phyloP scores from a whole-genome alignment of 2,797 vertebrate genomes.

The Bovichtus diacanthus region DNA sequence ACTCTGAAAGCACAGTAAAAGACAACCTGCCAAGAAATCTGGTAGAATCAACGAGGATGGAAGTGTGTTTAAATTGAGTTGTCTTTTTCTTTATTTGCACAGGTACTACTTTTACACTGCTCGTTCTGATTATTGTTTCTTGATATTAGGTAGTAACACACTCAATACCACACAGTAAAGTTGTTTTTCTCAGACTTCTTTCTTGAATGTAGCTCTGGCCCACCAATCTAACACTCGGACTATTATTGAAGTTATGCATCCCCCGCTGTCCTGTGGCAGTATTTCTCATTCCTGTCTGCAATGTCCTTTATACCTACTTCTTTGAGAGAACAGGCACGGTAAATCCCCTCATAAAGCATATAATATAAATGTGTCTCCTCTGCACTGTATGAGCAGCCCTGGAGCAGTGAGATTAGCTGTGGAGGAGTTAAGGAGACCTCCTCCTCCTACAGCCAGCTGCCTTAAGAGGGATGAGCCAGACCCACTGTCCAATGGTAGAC shows the following conservation, averaged over 20 bases:
- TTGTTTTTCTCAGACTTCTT: conserved; percentile 8
- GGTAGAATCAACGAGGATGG: conserved; percentile 42
- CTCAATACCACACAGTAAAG: not conserved
- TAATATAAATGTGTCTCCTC: conserved; percentile 61
- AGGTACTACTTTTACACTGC: not conserved
- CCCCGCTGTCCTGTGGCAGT: conserved; percentile 18
- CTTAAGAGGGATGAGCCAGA: conserved; percentile 79
- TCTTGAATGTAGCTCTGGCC: conserved; percentile 1
- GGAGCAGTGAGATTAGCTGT: conserved; percentile 77
- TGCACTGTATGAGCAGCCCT: conserved; percentile 63
- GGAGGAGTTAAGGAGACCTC: conserved; percentile 74
- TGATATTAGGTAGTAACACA: not conserved
- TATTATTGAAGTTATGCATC: conserved; percentile 21
- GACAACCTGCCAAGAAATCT: conserved; percentile 68
- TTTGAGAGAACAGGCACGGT: conserved; percentile 45
- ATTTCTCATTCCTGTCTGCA: conserved; percentile 48
- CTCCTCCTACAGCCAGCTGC: conserved; percentile 55
- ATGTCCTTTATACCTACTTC: conserved; percentile 59
- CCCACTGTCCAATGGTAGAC: conserved; percentile 77
- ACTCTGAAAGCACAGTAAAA: conserved; percentile 75
- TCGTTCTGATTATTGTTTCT: not conserved
- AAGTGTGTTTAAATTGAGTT: conserved; percentile 40
- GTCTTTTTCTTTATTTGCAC: conserved; percentile 31
- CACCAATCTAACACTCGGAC: not conserved
- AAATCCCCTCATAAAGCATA: conserved; percentile 73